A percentile compares a stretch with the other conserved stretches of the same genome.
Conservation (phyloP, 23 tunicate species). For the Trididemnum nubilum region DNA sequence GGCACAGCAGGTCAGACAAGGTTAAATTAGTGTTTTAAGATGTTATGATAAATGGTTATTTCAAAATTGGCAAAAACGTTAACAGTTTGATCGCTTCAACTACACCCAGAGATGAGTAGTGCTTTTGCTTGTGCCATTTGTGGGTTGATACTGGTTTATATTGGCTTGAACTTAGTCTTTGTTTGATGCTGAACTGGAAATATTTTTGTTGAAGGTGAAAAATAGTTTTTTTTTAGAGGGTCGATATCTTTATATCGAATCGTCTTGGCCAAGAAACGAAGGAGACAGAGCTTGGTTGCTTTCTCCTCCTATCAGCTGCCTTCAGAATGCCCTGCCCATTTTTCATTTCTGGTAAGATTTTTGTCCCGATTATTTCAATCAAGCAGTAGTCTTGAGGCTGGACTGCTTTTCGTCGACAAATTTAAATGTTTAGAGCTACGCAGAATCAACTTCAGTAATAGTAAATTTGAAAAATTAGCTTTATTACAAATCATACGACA, state of each 20-base stretch:
- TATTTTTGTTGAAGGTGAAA: too few species aligned
- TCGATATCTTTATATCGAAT: conserved; percentile 72
- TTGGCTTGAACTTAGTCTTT: too few species aligned
- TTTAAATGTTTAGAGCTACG: not conserved
- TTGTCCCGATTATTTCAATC: too few species aligned
- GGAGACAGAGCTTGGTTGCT: conserved; percentile 69
- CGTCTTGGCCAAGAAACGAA: conserved; percentile 79
- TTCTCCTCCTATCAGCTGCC: conserved; percentile 67
- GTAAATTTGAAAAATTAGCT: too few species aligned
- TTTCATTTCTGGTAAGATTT: conserved; percentile 71
- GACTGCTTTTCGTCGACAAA: not conserved
- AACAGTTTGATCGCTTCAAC: too few species aligned
- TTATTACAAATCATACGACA: too few species aligned
- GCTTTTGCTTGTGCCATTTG: too few species aligned
- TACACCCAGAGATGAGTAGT: too few species aligned
- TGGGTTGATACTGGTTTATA: too few species aligned
- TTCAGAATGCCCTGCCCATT: conserved; percentile 40
- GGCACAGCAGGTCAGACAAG: conserved; percentile 38
- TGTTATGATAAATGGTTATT: conserved; percentile 13
- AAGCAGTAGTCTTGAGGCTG: too few species aligned
- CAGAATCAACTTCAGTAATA: too few species aligned
- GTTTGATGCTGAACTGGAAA: too few species aligned
- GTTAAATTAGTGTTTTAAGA: not conserved
- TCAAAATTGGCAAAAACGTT: conserved; percentile 38
- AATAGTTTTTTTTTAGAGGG: conserved; percentile 63